Evolutionary conservation across 2,888 invertebrate species (phyloP).

Genomic region (Torymus auratus): DNA sequence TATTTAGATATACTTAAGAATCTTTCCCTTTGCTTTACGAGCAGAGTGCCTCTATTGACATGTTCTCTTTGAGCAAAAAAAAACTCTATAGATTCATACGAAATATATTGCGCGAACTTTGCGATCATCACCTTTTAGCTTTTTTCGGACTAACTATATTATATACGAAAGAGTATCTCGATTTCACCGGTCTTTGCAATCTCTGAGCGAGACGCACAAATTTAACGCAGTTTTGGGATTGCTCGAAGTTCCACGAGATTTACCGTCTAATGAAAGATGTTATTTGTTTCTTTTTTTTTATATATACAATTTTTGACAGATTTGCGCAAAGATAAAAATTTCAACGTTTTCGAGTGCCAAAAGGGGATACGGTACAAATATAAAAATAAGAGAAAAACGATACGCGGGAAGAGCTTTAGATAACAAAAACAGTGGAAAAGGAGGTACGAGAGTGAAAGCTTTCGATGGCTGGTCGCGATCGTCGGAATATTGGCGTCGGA

Average conservation of each 20-base stretch:
- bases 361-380: neutral
- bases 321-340: neutral
- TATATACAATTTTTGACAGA: neutral
- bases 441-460: neutral
- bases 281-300: constrained; percentile 9
- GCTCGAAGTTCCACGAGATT: constrained; percentile 5
- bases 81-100: neutral
- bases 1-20: constrained; percentile 38
- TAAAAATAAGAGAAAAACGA: neutral
- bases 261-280: neutral
- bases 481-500: constrained; percentile 6
- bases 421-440: neutral
- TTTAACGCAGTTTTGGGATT: constrained; percentile 13
- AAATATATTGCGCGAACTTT: neutral
- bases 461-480: neutral
- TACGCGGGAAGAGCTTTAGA: neutral
- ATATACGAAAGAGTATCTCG: neutral
- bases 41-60: constrained; percentile 63
- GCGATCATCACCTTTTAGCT: neutral
- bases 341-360: constrained; percentile 33
- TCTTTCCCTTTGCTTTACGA: constrained; percentile 61
- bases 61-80: constrained; percentile 53
- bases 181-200: no score
- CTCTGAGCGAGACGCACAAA: constrained; percentile 13
- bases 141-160: constrained; percentile 2